Conservation (phyloP, 2,797 vertebrate species). For the Neosalanx taihuensis region DNA sequence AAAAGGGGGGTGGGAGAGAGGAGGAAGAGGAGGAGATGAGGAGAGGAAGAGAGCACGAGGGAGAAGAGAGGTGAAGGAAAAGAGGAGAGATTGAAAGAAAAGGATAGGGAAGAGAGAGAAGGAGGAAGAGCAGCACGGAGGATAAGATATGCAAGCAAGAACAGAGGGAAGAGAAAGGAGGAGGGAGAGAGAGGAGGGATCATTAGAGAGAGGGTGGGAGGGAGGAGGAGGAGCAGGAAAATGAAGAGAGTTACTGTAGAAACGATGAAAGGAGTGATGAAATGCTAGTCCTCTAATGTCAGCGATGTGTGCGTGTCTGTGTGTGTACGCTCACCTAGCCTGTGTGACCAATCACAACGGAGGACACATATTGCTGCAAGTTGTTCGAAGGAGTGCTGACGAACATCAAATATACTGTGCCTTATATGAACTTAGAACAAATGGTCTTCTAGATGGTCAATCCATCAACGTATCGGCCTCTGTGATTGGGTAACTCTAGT, state of each 20-base stretch:
- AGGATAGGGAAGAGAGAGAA: slow-evolving; percentile 19
- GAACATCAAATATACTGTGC: too few species aligned
- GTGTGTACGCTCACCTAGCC: too few species aligned
- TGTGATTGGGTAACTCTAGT: too few species aligned
- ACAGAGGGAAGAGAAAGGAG: neutral
- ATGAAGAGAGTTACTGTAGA: slow-evolving; percentile 28
- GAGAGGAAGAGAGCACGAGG: slow-evolving; percentile 29
- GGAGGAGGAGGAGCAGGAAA: slow-evolving; percentile 25
- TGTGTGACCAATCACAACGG: too few species aligned
- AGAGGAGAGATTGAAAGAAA: slow-evolving; percentile 31
- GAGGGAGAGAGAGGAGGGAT: slow-evolving; percentile 6
- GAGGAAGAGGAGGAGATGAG: slow-evolving; percentile 11
- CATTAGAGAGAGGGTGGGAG: slow-evolving; percentile 13
- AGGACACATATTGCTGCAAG: too few species aligned
- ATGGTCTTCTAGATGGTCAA: too few species aligned
- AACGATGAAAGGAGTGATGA: neutral
- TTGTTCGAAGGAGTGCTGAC: too few species aligned
- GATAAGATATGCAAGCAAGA: slow-evolving; percentile 14
- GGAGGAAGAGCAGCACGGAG: slow-evolving; percentile 5
- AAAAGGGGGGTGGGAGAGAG: neutral
- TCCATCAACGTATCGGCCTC: too few species aligned
- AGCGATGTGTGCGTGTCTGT: too few species aligned
- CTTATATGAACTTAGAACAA: too few species aligned
- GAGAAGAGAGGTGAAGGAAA: slow-evolving; percentile 17
- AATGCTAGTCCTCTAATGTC: neutral